Base-by-base conservation (phyloP, 2,888 invertebrate species). In the Thymelicus sylvestris region DNA sequence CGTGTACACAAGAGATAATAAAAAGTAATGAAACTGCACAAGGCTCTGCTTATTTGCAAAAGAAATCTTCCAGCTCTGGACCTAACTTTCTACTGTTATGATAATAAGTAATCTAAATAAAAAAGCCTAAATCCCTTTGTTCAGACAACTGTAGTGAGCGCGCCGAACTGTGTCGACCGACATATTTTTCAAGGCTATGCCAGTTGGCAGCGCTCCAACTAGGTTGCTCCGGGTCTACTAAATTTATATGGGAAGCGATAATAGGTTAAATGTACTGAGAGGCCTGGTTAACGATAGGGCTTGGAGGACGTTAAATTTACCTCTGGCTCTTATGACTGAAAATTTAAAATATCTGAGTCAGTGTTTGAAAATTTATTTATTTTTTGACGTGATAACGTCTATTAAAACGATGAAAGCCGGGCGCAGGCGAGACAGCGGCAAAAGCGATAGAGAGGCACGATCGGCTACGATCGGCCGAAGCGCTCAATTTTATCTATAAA, bases 191-290 rank as follows among this genome's bases (percentile, higher is more conserved):
- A 83, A 83, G 83, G 82, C 77, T 78, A 47, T 74, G 64, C 15
- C 63, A 13, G 12, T 61, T 79, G 82, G 82, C 82, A 64, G 0
- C 55, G 69, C 48, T 80, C 82, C 82, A 83, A 83, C 80, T 82
- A 70, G 83, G 83, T 78, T 66, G 66, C 78, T 75, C 71, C 67
- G 71, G 70, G 72, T 73, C 41, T 59, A 65, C 66, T 62, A 66
- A 66, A 71, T 71, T 65, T 70, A 70, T 70, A 65, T 70, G 60
- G 70, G 55, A 55, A 65, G 60, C 59, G 64, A 69, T 70, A 70
- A 70, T 60, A 60, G 70, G 70, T 65, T 70, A 70, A 70, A 70
- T 70, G 70, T 70, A 70, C 60, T 50, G 70, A 60, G 15, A 10
- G 38, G 38, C 69, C 47, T 57, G n/a, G 12, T 65, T 52, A 59